A percentile compares a stretch with the other conserved stretches of the same genome.
These are phyloP conservation scores for Abramis brama DNA, from an alignment of 2,113 vertebrate species.

Conservation along the genomic window DNA sequence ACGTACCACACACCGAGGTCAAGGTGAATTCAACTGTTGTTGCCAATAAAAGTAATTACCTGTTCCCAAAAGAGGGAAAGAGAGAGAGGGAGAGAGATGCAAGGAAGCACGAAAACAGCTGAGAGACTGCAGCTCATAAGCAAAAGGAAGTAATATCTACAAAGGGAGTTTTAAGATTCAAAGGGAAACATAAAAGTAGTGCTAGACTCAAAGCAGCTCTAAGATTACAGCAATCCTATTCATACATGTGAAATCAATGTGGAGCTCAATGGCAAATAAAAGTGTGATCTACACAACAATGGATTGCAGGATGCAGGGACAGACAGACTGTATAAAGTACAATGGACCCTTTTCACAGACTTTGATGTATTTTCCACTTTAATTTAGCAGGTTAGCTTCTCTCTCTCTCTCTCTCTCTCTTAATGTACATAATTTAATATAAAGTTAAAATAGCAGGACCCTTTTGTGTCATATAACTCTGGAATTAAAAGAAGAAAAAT, in stretches of 20 bases:
- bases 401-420: not conserved
- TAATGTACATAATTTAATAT: not conserved
- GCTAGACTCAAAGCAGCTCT: slow-evolving; percentile 4
- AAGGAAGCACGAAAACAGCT: not conserved
- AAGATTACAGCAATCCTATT: slow-evolving; percentile 29
- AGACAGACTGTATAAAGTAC: not conserved
- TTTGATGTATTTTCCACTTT: slow-evolving; percentile 1
- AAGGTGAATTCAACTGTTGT: slow-evolving; percentile 48
- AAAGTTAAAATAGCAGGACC: not conserved
- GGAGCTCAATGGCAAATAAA: slow-evolving; percentile 17
- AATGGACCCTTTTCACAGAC: not conserved
- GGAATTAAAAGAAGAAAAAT: not conserved
- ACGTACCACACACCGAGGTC: slow-evolving; percentile 44
- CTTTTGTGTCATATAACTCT: not conserved
- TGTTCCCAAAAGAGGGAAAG: slow-evolving; percentile 32
- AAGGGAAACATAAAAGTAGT: slow-evolving; percentile 25
- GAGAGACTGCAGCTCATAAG: not conserved
- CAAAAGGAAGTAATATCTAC: slow-evolving; percentile 25
- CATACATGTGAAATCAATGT: slow-evolving; percentile 11
- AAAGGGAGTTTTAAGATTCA: slow-evolving; percentile 25
- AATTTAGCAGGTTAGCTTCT: not conserved
- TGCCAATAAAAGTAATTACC: slow-evolving; percentile 50
- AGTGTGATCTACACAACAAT: slow-evolving; percentile 12
- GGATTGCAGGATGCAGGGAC: not conserved
- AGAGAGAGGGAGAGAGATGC: slow-evolving; percentile 17